Evolutionary conservation across 2,888 invertebrate species (phyloP).

Genomic region (Oxycera nigricornis): DNA sequence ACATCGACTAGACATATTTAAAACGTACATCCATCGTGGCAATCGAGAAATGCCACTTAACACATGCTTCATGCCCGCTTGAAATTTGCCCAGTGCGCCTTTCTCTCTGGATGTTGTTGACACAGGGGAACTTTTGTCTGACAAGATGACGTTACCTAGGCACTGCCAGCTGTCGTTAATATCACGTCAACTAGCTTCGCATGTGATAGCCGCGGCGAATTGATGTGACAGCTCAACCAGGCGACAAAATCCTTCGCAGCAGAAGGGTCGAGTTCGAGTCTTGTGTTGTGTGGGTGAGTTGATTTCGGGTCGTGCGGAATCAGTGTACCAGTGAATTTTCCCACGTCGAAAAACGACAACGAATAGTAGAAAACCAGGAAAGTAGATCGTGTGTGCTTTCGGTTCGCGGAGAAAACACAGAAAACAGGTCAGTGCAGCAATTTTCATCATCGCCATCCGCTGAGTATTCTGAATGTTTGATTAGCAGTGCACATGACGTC

Average conservation of each 20-base stretch:
- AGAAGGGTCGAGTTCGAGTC: conserved; percentile 33
- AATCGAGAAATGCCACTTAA: too few relatives aligned
- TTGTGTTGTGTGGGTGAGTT: conserved; percentile 27
- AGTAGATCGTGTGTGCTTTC: background rate
- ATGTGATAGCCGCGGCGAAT: conserved; percentile 14
- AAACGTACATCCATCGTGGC: too few relatives aligned
- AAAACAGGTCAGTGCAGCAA: conserved; percentile 34
- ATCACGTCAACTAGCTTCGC: too few relatives aligned
- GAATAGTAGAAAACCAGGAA: background rate
- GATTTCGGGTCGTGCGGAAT: conserved; percentile 1
- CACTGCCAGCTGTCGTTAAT: too few relatives aligned
- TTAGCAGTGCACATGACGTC: conserved; percentile 32
- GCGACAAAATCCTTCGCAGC: conserved; percentile 27
- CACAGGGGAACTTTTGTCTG: too few relatives aligned
- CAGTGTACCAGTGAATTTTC: conserved; percentile 20
- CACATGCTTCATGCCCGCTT: too few relatives aligned
- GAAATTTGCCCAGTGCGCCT: too few relatives aligned
- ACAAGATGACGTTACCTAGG: too few relatives aligned
- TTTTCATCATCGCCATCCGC: conserved; percentile 14
- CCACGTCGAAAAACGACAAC: background rate
- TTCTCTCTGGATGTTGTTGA: too few relatives aligned
- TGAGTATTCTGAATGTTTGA: conserved; percentile 18
- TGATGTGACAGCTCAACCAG: conserved; percentile 8
- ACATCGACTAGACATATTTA: too few relatives aligned
- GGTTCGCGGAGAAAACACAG: background rate